Evolutionary conservation across 1,140 invertebrate genomes (phyloP).

Genomic region (Aphis craccivora): DNA sequence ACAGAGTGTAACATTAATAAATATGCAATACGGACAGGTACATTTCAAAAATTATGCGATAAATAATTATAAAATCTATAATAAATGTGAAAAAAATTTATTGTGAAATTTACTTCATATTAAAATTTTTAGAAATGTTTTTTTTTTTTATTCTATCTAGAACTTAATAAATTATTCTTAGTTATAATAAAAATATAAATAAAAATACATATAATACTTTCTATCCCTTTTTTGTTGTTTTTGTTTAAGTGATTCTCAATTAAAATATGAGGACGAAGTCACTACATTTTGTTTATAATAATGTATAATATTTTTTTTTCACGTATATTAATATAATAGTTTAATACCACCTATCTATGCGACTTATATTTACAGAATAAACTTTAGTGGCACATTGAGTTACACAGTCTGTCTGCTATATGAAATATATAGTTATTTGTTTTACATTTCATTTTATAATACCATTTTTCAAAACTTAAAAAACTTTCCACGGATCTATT

Average conservation of each 20-base stretch:
- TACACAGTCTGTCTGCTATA: background rate
- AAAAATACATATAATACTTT: background rate
- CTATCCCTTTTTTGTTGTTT: background rate
- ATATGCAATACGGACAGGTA: background rate
- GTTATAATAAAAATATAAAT: background rate
- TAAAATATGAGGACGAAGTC: background rate
- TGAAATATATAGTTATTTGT: background rate
- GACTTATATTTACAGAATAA: background rate
- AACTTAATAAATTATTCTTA: too few relatives aligned
- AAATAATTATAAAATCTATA: background rate
- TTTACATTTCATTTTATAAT: constrained; percentile 3
- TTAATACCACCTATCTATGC: background rate
- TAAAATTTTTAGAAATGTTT: too few relatives aligned
- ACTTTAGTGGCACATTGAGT: background rate
- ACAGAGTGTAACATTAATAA: background rate
- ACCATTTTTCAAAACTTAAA: background rate
- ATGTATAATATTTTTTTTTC: background rate
- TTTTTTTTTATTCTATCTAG: too few relatives aligned
- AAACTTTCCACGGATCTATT: background rate
- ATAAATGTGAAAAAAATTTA: background rate
- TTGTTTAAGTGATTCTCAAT: background rate
- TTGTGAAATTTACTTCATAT: too few relatives aligned
- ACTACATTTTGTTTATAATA: background rate
- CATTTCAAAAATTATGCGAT: background rate
- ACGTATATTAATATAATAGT: constrained; percentile 7